Percentiles rank a stretch among this genome's conserved stretches.
These are phyloP conservation scores for Epinotia ramella DNA, from an alignment of 2,888 invertebrate genomes.

Conservation along the genomic window DNA sequence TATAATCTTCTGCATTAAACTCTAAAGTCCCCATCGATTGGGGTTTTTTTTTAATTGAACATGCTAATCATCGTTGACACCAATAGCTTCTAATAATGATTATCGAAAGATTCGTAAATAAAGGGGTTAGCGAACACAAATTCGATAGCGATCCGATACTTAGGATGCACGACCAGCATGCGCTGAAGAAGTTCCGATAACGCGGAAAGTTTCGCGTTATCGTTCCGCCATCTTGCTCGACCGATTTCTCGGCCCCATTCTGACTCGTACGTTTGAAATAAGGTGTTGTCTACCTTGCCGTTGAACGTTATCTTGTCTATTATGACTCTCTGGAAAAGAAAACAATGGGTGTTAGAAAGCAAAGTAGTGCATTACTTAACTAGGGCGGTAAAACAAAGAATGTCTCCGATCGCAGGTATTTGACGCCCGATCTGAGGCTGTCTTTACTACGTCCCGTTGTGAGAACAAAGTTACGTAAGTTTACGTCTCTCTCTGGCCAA, in stretches of 20 bases:
- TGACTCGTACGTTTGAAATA: constrained; percentile 50
- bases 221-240: constrained; percentile 19
- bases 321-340: constrained; percentile 52
- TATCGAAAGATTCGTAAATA: constrained; percentile 50
- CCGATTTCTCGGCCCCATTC: constrained; percentile 47
- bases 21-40: not conserved
- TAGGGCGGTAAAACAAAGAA: too few species aligned
- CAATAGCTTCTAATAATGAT: not conserved
- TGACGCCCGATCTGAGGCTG: too few species aligned
- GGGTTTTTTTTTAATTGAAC: not conserved
- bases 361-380: not conserved
- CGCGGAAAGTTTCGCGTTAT: constrained; percentile 51
- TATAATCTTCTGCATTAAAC: constrained; percentile 10
- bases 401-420: too few species aligned
- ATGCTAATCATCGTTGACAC: not conserved
- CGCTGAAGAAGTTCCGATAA: constrained; percentile 56
- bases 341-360: not conserved
- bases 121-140: constrained; percentile 61
- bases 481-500: too few species aligned
- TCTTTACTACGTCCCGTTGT: too few species aligned
- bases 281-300: constrained; percentile 44
- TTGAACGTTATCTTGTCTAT: constrained; percentile 48
- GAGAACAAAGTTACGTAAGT: too few species aligned
- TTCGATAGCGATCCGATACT: constrained; percentile 59
- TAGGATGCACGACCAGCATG: constrained; percentile 65